Evolutionary conservation across 1,140 invertebrate genomes (phyloP).

Genomic region (Gryon sp.): DNA sequence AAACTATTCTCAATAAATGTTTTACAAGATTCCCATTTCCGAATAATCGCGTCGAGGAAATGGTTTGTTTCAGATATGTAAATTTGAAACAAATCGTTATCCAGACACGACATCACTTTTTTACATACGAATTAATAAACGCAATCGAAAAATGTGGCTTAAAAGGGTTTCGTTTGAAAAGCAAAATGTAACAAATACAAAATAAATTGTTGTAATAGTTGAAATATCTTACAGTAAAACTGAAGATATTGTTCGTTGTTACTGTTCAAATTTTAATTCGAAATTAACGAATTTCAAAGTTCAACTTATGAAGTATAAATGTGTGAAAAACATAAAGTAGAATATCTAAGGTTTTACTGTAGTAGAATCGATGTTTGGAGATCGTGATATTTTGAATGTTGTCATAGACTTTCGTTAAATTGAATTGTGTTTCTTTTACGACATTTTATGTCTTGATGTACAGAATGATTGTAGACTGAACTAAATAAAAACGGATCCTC

Average conservation of each 20-base stretch:
- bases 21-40: not conserved
- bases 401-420: conserved; percentile 29
- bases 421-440: conserved; percentile 36
- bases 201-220: conserved; percentile 21
- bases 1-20: too few species aligned
- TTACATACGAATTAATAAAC: conserved; percentile 51
- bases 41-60: not conserved
- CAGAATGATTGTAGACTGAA: conserved; percentile 62
- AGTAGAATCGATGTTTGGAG: conserved; percentile 49
- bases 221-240: conserved; percentile 45
- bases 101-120: conserved; percentile 31
- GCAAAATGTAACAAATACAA: conserved; percentile 20
- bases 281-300: conserved; percentile 23
- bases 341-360: conserved; percentile 60
- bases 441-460: conserved; percentile 52
- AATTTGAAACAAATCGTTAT: not conserved
- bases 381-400: conserved; percentile 56
- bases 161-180: conserved; percentile 29
- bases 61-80: not conserved
- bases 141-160: conserved; percentile 38
- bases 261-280: conserved; percentile 22
- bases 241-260: conserved; percentile 29
- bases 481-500: conserved; percentile 50
- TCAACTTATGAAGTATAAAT: conserved; percentile 21
- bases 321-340: conserved; percentile 33